phyloP scores from a whole-genome alignment of 2,888 invertebrate species.

The Spisula solida region DNA sequence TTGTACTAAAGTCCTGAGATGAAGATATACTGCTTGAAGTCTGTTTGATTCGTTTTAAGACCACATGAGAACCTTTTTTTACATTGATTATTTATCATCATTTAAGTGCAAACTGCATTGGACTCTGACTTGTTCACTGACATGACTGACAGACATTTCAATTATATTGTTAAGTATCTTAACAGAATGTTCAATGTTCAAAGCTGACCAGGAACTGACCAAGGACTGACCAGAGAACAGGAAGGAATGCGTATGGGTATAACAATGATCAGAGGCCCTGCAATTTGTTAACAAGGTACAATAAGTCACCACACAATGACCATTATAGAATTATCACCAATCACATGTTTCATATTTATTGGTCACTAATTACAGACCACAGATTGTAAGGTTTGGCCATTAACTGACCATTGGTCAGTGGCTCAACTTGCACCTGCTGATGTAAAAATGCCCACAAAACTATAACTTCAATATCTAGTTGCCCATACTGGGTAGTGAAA shows the following conservation, averaged over 20 bases:
- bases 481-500: no score
- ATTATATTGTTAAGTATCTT: background rate
- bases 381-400: slow-evolving; percentile 15
- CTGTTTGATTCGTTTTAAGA: no score
- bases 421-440: slow-evolving; percentile 45
- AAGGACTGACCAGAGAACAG: slow-evolving; percentile 1
- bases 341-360: slow-evolving; percentile 31
- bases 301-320: slow-evolving; percentile 43
- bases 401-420: slow-evolving; percentile 44
- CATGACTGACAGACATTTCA: background rate
- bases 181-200: background rate
- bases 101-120: no score
- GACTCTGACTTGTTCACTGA: no score
- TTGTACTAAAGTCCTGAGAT: no score
- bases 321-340: slow-evolving; percentile 47
- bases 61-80: no score
- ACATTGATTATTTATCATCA: no score
- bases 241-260: background rate
- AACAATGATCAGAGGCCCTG: slow-evolving; percentile 8
- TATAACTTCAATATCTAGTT: background rate
- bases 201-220: background rate
- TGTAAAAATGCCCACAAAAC: background rate
- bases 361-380: slow-evolving; percentile 53
- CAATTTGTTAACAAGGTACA: slow-evolving; percentile 50
- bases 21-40: no score